Base-by-base conservation (phyloP, 1,140 invertebrate genomes). In the Cyrtorhinus lividipennis region DNA sequence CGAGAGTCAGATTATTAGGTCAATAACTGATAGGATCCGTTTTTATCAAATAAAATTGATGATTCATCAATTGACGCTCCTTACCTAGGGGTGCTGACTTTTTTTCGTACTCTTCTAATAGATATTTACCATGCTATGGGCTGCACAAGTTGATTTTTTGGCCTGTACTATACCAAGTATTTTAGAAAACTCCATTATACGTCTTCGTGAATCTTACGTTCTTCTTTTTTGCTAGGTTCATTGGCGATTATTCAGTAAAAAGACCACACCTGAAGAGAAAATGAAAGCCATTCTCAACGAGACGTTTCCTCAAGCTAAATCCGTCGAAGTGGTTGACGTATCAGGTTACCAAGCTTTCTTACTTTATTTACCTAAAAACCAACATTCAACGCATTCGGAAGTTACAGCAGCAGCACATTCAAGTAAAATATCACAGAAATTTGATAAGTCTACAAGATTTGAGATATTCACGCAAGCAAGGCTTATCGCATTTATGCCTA, bases 251-350 rank as follows among this genome's bases (percentile, higher is more conserved):
- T 53, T 53, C 20, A 13, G 48, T 53, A 12, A 53, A 13, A 8
- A 15, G 5, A 3, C 5, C 8, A 53, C 8, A 5, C 44, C n/a
- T 61, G 66, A 67, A 61, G 30, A 24, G 23, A 64, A 58, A 58
- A 23, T 67, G n/a, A 63, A 66, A 24, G n/a, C 23, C 22, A 62
- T 66, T 20, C 30, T 67, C 23, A 27, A 56, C 1, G n/a, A 10
- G 2, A 53, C 38, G 13, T 67, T 67, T 64, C 66, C 66, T 8
- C 59, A 64, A 10, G 66, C 66, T 1, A 64, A 67, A 57, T 57
- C 53, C n/a, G 66, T 67, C 23, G 65, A 67, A 62, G 66, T 67
- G 12, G 18, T 44, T 24, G 66, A 67, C 53, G 59, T 66, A 18
- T 67, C 66, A 53, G 66, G 66, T 66, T 27, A 58, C 61, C 61